Evolutionary conservation across 1,140 invertebrate genomes (phyloP).

Genomic region (Drosophila tsacasi): DNA sequence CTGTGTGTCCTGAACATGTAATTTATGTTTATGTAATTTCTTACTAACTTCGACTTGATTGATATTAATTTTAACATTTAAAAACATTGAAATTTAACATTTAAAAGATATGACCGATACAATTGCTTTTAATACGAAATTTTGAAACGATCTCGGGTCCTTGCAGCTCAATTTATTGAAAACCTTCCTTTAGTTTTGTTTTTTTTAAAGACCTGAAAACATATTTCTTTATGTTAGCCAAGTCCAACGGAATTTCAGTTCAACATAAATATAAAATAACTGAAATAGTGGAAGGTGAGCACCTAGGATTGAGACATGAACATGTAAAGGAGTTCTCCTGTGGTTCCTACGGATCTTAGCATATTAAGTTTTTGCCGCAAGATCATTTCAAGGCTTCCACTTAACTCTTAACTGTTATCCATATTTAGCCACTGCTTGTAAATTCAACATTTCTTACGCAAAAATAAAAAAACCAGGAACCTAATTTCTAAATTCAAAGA

Average conservation of each 20-base stretch:
- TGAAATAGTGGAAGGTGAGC: neutral
- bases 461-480: neutral
- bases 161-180: no score
- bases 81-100: slow-evolving; percentile 1
- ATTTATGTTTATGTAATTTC: neutral
- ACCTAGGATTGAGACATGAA: no score
- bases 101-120: neutral
- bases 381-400: neutral
- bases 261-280: neutral
- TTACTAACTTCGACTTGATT: neutral
- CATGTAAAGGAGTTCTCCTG: neutral
- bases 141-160: neutral
- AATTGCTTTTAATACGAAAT: neutral
- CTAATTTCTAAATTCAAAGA: neutral
- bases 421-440: neutral
- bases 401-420: neutral
- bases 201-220: neutral
- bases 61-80: no score
- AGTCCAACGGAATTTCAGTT: neutral
- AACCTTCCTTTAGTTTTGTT: neutral
- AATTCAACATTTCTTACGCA: neutral
- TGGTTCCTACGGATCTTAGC: no score
- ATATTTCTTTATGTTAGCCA: slow-evolving; percentile 6
- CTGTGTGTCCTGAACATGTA: neutral
- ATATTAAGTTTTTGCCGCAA: neutral